Percentiles rank a stretch among this genome's conserved stretches.
phyloP scores from a whole-genome alignment of 2,797 vertebrate genomes.

The Sus cebifrons region DNA sequence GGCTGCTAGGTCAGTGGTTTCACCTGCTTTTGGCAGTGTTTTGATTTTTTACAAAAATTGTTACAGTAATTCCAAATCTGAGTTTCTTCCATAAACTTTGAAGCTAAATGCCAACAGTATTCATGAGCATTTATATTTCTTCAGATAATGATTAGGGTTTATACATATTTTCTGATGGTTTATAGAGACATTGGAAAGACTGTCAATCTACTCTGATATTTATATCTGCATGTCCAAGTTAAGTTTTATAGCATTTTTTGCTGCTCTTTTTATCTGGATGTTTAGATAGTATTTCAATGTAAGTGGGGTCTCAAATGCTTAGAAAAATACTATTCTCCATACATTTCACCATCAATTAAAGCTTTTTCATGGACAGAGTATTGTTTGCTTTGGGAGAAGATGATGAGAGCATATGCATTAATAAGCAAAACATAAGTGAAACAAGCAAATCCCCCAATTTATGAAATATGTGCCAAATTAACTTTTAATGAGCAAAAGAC shows the following conservation, averaged over 20 bases:
- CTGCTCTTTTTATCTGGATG: not conserved
- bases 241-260: slow-evolving; percentile 7
- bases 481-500: slow-evolving; percentile 37
- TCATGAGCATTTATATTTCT: not conserved
- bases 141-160: not conserved
- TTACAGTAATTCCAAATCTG: slow-evolving; percentile 76
- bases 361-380: slow-evolving; percentile 27
- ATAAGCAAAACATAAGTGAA: not conserved
- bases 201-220: slow-evolving; percentile 5
- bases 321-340: slow-evolving; percentile 44
- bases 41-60: slow-evolving; percentile 78
- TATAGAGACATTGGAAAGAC: slow-evolving; percentile 35
- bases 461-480: not conserved
- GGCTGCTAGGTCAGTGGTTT: slow-evolving; percentile 66
- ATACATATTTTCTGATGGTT: not conserved
- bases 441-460: not conserved
- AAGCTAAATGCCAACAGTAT: slow-evolving; percentile 25
- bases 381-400: not conserved
- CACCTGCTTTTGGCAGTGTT: slow-evolving; percentile 66
- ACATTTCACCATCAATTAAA: slow-evolving; percentile 54
- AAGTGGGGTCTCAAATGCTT: not conserved
- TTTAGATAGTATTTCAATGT: slow-evolving; percentile 2
- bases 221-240: not conserved
- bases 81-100: slow-evolving; percentile 76
- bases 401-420: not conserved